These are phyloP conservation scores for Eupithecia inturbata DNA, from an alignment of 2,888 invertebrate species.

Conservation along the genomic window DNA sequence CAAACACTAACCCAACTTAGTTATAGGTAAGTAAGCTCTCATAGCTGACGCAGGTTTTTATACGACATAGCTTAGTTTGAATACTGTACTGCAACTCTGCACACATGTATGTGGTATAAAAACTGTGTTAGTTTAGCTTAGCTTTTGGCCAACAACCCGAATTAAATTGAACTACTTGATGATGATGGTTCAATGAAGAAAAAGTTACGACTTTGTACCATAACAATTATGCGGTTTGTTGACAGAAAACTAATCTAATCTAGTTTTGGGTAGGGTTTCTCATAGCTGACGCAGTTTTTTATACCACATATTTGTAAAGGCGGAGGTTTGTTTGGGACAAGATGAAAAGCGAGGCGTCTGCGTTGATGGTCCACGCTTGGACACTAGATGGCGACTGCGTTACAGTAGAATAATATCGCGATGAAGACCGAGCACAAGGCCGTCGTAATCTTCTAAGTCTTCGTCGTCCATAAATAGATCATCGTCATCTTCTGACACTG, in stretches of 20 bases:
- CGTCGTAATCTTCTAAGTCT: conserved; percentile 63
- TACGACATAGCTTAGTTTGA: too few species aligned
- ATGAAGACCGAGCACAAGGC: conserved; percentile 56
- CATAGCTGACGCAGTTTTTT: too few species aligned
- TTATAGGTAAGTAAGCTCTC: neutral
- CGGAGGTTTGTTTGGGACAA: neutral
- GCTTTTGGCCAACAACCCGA: neutral
- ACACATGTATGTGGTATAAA: too few species aligned
- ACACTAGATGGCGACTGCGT: neutral
- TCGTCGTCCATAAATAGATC: conserved; percentile 66
- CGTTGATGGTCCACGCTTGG: neutral
- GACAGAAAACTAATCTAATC: too few species aligned
- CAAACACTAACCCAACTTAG: neutral
- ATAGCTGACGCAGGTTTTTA: neutral
- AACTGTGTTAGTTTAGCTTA: neutral
- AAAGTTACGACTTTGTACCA: too few species aligned
- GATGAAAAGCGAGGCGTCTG: neutral
- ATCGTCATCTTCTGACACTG: conserved; percentile 44
- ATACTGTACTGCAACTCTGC: too few species aligned
- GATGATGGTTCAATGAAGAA: too few species aligned
- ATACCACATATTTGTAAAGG: too few species aligned
- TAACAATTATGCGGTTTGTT: too few species aligned
- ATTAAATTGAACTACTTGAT: neutral
- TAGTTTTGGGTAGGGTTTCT: too few species aligned
- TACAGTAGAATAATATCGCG: conserved; percentile 63